These are phyloP conservation scores for Nothobranchius furzeri DNA, from an alignment of 2,113 vertebrate species.

Conservation along the genomic window DNA sequence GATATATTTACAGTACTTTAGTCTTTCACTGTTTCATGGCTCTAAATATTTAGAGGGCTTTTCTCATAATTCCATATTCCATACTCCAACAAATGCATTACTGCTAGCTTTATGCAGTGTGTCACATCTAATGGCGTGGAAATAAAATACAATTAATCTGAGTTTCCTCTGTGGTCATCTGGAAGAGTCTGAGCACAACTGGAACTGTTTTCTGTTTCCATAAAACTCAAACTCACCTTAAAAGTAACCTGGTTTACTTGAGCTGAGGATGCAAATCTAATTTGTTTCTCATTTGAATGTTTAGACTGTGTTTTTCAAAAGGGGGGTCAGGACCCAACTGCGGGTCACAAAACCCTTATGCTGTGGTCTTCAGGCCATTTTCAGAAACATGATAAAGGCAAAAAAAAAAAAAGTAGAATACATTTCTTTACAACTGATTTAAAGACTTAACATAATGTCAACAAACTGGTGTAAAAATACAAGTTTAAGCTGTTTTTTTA, in stretches of 20 bases:
- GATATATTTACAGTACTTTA: constrained; percentile 23
- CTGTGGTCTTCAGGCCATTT: too few species aligned
- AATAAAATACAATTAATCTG: background rate
- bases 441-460: too few species aligned
- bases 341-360: too few species aligned
- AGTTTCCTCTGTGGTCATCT: constrained; percentile 32
- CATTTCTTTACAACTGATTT: too few species aligned
- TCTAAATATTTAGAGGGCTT: background rate
- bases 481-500: too few species aligned
- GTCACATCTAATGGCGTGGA: background rate
- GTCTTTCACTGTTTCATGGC: background rate
- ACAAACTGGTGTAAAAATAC: too few species aligned
- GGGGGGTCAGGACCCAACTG: too few species aligned
- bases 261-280: too few species aligned
- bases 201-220: constrained; percentile 31
- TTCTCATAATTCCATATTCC: background rate
- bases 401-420: too few species aligned
- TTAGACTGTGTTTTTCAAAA: too few species aligned
- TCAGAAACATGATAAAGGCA: too few species aligned
- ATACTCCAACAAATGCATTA: constrained; percentile 5
- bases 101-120: constrained; percentile 16
- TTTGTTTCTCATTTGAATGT: too few species aligned
- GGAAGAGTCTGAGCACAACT: background rate
- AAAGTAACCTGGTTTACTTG: constrained; percentile 35
- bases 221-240: constrained; percentile 36